Conservation (phyloP, 2,888 invertebrate species). For the Romanomermis culicivorax region DNA sequence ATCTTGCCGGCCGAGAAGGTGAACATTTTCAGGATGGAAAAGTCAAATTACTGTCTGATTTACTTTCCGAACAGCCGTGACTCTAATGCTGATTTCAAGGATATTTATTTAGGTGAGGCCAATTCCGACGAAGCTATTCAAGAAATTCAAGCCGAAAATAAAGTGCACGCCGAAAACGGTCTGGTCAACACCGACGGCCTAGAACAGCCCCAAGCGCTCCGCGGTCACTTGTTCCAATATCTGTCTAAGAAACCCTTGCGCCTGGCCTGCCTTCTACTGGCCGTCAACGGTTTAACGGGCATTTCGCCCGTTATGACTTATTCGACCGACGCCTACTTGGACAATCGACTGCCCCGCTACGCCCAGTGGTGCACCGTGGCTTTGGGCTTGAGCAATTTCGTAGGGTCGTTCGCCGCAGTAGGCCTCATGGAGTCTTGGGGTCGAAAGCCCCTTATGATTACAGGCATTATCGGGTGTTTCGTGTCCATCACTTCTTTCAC, state of each 20-base stretch:
- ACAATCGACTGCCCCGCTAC: background rate
- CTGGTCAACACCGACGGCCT: background rate
- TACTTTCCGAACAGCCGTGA: too few relatives aligned
- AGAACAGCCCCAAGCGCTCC: background rate
- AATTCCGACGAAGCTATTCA: background rate
- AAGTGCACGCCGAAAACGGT: background rate
- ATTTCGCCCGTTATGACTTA: constrained; percentile 1
- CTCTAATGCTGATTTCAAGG: too few relatives aligned
- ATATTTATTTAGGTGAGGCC: background rate
- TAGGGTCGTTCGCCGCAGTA: background rate
- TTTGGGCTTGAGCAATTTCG: background rate
- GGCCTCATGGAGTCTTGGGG: background rate
- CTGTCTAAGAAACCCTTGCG: background rate
- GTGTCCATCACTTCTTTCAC: background rate
- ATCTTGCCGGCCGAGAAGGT: background rate
- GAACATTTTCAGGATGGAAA: too few relatives aligned
- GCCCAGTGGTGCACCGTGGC: background rate
- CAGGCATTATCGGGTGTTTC: background rate
- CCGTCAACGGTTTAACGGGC: background rate
- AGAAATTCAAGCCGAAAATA: background rate
- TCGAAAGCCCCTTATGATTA: background rate
- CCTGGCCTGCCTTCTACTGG: background rate
- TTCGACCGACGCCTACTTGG: background rate
- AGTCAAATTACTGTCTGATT: too few relatives aligned
- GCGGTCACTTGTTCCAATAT: background rate